Conservation (phyloP, 2,888 invertebrate species). For the Tholera decimalis region DNA sequence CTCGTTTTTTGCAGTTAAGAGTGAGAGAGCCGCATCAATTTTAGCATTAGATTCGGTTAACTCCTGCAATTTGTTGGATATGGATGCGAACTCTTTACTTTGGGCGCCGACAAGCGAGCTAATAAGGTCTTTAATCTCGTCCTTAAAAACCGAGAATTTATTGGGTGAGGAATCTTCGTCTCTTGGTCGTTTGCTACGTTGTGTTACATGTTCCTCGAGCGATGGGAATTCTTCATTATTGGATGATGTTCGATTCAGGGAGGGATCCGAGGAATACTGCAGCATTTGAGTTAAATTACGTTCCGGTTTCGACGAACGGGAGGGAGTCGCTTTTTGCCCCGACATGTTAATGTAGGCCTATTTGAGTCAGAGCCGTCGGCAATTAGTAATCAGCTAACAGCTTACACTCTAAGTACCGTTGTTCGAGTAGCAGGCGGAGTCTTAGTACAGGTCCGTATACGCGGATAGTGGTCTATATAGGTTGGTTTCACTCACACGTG, state of each 20-base stretch:
- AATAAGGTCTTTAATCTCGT: conserved; percentile 19
- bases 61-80: no score
- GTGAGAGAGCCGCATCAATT: no score
- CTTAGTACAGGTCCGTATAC: no score
- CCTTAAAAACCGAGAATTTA: conserved; percentile 11
- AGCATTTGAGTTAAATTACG: background rate
- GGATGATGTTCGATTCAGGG: background rate
- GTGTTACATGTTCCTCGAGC: conserved; percentile 5
- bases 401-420: no score
- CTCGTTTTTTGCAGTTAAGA: no score
- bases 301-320: background rate
- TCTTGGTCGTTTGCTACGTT: conserved; percentile 26
- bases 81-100: conserved; percentile 2
- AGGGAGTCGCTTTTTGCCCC: background rate
- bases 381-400: no score
- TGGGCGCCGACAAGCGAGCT: conserved; percentile 4
- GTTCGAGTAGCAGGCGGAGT: no score
- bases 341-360: conserved; percentile 2
- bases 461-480: no score
- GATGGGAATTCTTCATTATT: conserved; percentile 5
- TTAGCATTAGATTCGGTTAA: no score
- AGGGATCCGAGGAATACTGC: no score
- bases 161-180: conserved; percentile 11
- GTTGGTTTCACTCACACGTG: no score
- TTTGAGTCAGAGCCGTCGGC: no score